These are phyloP conservation scores for Diogma glabrata DNA, from an alignment of 2,888 invertebrate genomes.

Conservation along the genomic window DNA sequence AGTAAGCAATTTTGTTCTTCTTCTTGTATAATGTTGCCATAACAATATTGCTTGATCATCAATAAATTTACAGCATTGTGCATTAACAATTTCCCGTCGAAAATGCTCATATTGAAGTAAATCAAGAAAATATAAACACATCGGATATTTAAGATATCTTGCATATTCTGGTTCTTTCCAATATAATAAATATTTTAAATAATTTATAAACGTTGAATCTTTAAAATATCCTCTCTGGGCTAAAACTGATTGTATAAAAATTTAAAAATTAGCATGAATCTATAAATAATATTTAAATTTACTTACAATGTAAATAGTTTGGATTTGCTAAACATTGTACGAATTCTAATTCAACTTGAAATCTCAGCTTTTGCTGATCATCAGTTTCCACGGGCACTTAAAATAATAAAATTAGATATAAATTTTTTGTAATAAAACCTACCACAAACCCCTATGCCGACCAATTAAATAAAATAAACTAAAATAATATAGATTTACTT, in stretches of 20 bases:
- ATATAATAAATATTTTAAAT: conserved; percentile 89
- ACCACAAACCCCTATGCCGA: too few relatives aligned
- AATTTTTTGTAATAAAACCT: too few relatives aligned
- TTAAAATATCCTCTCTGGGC: conserved; percentile 97
- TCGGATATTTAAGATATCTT: conserved; percentile 93
- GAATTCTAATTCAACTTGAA: conserved; percentile 97
- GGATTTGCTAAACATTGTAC: conserved; percentile 99
- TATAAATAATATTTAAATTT: conserved; percentile 5
- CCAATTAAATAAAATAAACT: background rate
- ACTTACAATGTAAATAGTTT: conserved; percentile 95
- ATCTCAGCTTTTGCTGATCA: conserved; percentile 77
- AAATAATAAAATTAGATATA: too few relatives aligned
- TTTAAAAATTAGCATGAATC: too few relatives aligned
- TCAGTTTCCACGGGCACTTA: conserved; percentile 55
- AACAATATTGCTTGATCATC: conserved; percentile 96
- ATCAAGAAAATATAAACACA: conserved; percentile 93
- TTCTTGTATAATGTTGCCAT: conserved; percentile 97
- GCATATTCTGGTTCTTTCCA: conserved; percentile 99
- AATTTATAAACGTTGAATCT: conserved; percentile 89
- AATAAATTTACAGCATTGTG: conserved; percentile 93
- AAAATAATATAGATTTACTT: too few relatives aligned
- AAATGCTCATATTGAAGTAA: conserved; percentile 95
- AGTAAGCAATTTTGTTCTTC: conserved; percentile 64
- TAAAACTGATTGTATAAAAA: conserved; percentile 55
- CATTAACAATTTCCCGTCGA: conserved; percentile 87